Evolutionary conservation across 2,797 vertebrate species (phyloP).

Genomic region (Amazona finschi): DNA sequence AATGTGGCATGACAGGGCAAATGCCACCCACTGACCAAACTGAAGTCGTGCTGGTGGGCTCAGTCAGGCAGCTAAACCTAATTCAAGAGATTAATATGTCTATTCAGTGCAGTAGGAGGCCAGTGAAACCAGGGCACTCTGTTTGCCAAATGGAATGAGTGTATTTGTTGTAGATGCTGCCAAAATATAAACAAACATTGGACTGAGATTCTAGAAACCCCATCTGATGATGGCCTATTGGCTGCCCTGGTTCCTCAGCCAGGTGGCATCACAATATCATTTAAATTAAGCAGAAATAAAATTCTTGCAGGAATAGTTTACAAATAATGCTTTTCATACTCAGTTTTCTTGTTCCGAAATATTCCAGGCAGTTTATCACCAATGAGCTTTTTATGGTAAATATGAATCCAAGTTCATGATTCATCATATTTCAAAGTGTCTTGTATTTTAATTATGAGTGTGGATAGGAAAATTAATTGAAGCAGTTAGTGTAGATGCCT

Average conservation of each 20-base stretch:
- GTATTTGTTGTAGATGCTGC: not conserved
- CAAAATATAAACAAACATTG: not conserved
- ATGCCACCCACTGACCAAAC: fast-evolving
- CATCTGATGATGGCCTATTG: not conserved
- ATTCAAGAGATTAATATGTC: not conserved
- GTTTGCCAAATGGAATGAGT: not conserved
- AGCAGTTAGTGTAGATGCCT: not conserved
- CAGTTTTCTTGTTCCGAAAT: not conserved
- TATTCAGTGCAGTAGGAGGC: not conserved
- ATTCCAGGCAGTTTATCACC: not conserved
- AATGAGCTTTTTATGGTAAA: not conserved
- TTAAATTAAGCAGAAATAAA: slow-evolving; percentile 3
- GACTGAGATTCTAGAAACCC: not conserved
- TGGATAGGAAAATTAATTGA: not conserved
- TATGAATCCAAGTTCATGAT: not conserved
- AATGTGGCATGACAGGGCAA: not conserved
- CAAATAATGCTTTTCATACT: not conserved
- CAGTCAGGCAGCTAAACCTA: not conserved
- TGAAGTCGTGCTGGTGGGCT: not conserved
- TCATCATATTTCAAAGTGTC: not conserved
- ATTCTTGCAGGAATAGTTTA: not conserved
- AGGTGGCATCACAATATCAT: not conserved
- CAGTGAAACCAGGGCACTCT: not conserved
- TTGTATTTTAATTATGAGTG: not conserved
- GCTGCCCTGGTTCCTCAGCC: not conserved